Percentiles rank a stretch among this genome's conserved stretches.
These are phyloP conservation scores for Phalacrocorax aristotelis DNA, from an alignment of 2,113 vertebrate species.

Conservation along the genomic window DNA sequence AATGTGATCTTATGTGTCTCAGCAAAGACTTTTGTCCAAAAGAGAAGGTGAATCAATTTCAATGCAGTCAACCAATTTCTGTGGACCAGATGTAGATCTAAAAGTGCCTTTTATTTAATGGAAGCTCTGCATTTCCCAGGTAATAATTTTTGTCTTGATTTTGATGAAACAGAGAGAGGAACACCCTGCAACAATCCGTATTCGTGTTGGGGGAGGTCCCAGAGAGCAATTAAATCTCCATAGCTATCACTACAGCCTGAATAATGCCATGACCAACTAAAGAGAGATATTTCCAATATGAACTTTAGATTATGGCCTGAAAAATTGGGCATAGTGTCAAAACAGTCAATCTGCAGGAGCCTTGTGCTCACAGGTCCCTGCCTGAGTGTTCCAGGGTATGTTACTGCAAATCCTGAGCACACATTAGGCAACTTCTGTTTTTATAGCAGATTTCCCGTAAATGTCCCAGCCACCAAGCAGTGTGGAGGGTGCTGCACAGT, in stretches of 20 bases:
- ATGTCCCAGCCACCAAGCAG: background rate
- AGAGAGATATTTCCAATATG: background rate
- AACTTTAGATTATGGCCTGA: background rate
- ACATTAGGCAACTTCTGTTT: background rate
- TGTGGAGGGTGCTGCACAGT: background rate
- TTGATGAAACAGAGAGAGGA: background rate
- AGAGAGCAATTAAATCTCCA: background rate
- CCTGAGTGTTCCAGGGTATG: background rate
- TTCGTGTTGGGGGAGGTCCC: background rate
- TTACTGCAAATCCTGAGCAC: background rate
- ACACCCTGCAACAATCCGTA: background rate
- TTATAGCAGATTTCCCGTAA: background rate
- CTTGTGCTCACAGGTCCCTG: background rate
- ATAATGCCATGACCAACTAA: background rate
- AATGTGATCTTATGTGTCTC: slow-evolving; percentile 24
- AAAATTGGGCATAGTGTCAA: background rate
- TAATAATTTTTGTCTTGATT: background rate
- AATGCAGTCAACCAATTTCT: slow-evolving; percentile 32
- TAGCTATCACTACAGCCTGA: background rate
- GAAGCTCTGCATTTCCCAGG: background rate
- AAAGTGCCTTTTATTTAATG: slow-evolving; percentile 21
- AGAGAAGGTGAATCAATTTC: slow-evolving; percentile 13
- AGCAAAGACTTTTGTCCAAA: slow-evolving; percentile 33
- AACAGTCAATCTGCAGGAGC: background rate
- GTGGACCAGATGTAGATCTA: slow-evolving; percentile 61